These are phyloP conservation scores for Sesamia nonagrioides DNA, from an alignment of 1,140 invertebrate species.

Conservation along the genomic window DNA sequence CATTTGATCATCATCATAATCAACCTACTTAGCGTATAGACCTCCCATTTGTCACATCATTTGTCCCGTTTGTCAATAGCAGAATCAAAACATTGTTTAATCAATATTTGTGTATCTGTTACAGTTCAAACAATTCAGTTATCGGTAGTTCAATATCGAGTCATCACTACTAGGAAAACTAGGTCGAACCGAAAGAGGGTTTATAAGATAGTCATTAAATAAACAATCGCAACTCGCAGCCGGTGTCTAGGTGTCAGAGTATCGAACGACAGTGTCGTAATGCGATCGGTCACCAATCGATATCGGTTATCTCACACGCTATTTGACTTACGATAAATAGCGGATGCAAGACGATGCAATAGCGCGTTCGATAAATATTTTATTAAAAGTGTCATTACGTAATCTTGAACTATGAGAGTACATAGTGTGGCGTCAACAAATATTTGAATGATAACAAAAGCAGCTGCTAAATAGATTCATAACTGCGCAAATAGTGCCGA, in stretches of 20 bases:
- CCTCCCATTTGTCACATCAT: too few species aligned
- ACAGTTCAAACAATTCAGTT: conserved; percentile 11
- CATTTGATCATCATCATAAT: too few species aligned
- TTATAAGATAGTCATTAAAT: conserved; percentile 62
- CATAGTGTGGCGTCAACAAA: conserved; percentile 5
- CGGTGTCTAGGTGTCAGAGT: conserved; percentile 70
- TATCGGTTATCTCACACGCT: conserved; percentile 71
- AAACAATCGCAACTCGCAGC: conserved; percentile 58
- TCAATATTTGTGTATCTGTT: conserved; percentile 4
- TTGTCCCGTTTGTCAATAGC: neutral
- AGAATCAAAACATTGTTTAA: neutral
- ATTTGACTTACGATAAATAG: conserved; percentile 79
- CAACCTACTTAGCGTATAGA: too few species aligned
- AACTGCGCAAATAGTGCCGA: conserved; percentile 34
- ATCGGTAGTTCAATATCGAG: conserved; percentile 38
- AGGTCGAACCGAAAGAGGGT: conserved; percentile 60
- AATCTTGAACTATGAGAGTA: conserved; percentile 40
- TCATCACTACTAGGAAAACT: conserved; percentile 49
- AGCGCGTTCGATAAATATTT: conserved; percentile 75
- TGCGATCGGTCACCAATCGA: conserved; percentile 75
- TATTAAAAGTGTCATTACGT: conserved; percentile 56
- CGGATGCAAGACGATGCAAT: conserved; percentile 71
- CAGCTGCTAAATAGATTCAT: conserved; percentile 34
- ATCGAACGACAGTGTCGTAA: conserved; percentile 73
- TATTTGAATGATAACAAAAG: conserved; percentile 35